phyloP scores from a whole-genome alignment of 2,888 invertebrate species.

The Phragmatobia fuliginosa region DNA sequence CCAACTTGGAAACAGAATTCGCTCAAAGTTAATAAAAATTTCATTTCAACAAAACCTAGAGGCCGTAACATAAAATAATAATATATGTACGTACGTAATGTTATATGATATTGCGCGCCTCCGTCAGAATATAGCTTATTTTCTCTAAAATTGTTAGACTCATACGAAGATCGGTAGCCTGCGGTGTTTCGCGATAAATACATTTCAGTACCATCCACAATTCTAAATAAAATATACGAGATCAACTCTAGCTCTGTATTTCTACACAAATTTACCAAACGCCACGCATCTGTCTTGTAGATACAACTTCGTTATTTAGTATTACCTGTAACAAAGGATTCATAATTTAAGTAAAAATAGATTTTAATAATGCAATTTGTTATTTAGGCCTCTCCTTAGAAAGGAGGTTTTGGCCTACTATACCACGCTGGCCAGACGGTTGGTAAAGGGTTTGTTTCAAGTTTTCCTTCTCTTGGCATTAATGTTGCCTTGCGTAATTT shows the following conservation, averaged over 20 bases:
- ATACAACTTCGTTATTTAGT: constrained; percentile 14
- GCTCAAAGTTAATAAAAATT: constrained; percentile 1
- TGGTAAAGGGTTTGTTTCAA: too few relatives aligned
- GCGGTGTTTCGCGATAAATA: constrained; percentile 48
- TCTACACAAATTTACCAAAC: constrained; percentile 49
- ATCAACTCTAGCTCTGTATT: constrained; percentile 29
- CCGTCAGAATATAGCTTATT: constrained; percentile 40
- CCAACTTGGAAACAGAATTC: background rate
- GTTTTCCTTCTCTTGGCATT: too few relatives aligned
- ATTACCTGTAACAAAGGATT: constrained; percentile 35
- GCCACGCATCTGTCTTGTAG: constrained; percentile 37
- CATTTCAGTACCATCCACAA: constrained; percentile 42
- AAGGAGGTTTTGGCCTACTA: too few relatives aligned
- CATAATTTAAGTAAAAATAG: background rate
- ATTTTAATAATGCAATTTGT: background rate
- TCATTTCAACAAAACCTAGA: background rate
- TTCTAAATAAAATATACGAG: constrained; percentile 63
- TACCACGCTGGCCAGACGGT: too few relatives aligned
- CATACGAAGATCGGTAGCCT: constrained; percentile 26
- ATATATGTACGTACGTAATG: background rate
- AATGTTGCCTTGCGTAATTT: too few relatives aligned
- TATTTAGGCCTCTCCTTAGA: too few relatives aligned
- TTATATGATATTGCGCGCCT: constrained; percentile 16
- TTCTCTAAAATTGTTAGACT: constrained; percentile 44
- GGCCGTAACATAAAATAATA: background rate